phyloP scores from a whole-genome alignment of 30 jellyfish, hydroid and myxozoan species.

The Rhopilema esculentum region DNA sequence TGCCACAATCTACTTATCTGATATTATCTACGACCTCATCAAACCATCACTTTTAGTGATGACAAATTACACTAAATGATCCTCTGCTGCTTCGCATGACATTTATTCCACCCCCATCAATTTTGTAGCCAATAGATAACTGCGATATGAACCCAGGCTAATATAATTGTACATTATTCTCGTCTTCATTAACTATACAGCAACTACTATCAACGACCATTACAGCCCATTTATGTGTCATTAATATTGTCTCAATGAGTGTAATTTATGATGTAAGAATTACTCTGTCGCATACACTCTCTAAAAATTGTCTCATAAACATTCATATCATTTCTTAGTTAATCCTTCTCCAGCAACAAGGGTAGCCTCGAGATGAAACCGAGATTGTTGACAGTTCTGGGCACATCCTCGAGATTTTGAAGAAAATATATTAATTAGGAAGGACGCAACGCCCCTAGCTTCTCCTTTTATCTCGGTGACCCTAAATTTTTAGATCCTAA shows the following conservation, averaged over 20 bases:
- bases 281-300: not conserved
- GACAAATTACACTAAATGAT: constrained; percentile 50
- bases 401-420: too few species aligned
- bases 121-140: constrained; percentile 13
- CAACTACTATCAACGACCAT: not conserved
- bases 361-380: not conserved
- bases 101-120: constrained; percentile 39
- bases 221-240: not conserved
- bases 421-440: too few species aligned
- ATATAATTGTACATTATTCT: not conserved
- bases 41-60: constrained; percentile 58
- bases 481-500: too few species aligned
- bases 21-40: constrained; percentile 35
- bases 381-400: not conserved
- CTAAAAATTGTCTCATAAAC: not conserved
- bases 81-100: constrained; percentile 17
- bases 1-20: constrained; percentile 50
- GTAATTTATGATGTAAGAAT: not conserved
- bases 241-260: not conserved
- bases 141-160: not conserved
- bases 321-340: not conserved
- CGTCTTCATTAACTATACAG: not conserved
- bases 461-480: too few species aligned
- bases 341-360: not conserved
- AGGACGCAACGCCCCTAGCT: too few species aligned